These are phyloP conservation scores for Tympanoctomys barrerae DNA, from an alignment of 2,797 vertebrate species.

Conservation along the genomic window DNA sequence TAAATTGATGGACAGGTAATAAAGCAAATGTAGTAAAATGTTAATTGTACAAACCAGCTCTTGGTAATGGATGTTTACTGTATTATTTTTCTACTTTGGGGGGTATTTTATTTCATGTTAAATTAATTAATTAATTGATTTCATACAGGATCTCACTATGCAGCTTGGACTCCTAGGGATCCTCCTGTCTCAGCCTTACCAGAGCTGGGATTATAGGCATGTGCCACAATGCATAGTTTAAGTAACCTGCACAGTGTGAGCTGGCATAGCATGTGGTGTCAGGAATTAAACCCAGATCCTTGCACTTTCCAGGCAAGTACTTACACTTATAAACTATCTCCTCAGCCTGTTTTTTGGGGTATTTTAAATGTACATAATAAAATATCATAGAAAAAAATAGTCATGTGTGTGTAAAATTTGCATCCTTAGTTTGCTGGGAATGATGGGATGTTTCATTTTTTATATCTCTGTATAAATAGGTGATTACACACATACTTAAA, in stretches of 20 bases:
- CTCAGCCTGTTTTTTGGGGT: not conserved
- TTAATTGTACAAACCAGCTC: not conserved
- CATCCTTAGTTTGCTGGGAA: not conserved
- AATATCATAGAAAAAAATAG: not conserved
- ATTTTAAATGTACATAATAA: slow-evolving; percentile 15
- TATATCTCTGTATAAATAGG: not conserved
- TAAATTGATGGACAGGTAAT: not conserved
- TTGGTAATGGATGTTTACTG: not conserved
- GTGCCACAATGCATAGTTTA: too few species aligned
- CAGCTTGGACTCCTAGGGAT: too few species aligned
- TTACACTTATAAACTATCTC: too few species aligned
- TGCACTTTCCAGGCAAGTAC: too few species aligned
- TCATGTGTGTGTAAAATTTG: not conserved
- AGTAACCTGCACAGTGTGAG: too few species aligned
- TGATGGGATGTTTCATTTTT: not conserved
- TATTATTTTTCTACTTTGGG: not conserved
- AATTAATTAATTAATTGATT: too few species aligned
- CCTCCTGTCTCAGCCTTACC: too few species aligned
- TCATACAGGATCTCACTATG: too few species aligned
- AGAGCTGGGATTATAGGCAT: too few species aligned
- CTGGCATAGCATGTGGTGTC: too few species aligned
- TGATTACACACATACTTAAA: not conserved
- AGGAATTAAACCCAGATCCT: too few species aligned
- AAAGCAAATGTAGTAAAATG: slow-evolving; percentile 4
- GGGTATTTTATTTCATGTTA: too few species aligned